These are phyloP conservation scores for Gopherus flavomarginatus DNA, from an alignment of 2,113 vertebrate genomes.

Conservation along the genomic window DNA sequence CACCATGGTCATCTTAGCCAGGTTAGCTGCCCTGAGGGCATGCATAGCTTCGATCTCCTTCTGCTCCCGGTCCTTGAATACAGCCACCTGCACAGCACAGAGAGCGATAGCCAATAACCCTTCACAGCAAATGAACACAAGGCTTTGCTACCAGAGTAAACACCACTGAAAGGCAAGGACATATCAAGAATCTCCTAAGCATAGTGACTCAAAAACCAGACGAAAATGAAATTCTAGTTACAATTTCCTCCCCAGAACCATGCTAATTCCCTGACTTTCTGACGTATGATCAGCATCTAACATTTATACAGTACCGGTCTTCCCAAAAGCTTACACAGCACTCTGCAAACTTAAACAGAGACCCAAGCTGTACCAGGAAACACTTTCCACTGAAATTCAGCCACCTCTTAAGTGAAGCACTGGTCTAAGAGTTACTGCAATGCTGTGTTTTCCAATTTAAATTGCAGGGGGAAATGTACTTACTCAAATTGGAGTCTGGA, in stretches of 20 bases:
- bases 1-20: constrained; percentile 98
- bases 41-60: constrained; percentile 96
- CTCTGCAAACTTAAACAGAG: not conserved
- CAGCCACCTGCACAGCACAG: constrained; percentile 81
- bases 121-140: not conserved
- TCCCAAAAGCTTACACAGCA: not conserved
- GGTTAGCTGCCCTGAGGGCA: constrained; percentile 91
- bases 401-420: not conserved
- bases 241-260: not conserved
- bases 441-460: not conserved
- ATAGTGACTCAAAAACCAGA: not conserved
- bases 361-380: not conserved
- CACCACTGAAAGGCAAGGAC: not conserved
- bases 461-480: not conserved
- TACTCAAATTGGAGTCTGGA: not conserved
- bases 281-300: not conserved
- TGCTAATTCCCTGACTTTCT: not conserved
- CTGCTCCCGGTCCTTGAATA: constrained; percentile 95
- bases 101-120: not conserved
- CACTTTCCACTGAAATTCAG: not conserved
- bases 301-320: not conserved
- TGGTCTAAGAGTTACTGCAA: not conserved
- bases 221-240: not conserved
- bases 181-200: not conserved
- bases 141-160: not conserved